phyloP scores from a whole-genome alignment of 2,797 vertebrate genomes.

The Macroramphosus scolopax region DNA sequence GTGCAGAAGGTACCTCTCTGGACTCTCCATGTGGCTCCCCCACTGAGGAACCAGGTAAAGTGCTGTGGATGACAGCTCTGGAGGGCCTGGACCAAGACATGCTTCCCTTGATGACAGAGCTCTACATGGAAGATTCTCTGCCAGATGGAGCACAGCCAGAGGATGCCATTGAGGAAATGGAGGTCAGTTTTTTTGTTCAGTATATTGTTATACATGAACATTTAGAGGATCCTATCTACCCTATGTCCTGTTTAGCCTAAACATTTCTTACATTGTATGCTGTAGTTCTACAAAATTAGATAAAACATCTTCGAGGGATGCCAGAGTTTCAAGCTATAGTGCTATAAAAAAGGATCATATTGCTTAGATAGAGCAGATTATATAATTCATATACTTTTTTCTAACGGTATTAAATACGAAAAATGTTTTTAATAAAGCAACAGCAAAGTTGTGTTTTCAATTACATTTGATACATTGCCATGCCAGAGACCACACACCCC shows the following conservation, averaged over 20 bases:
- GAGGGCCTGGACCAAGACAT: slow-evolving; percentile 54
- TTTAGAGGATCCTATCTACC: neutral
- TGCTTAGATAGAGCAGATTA: too few species aligned
- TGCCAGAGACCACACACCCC: neutral
- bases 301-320: slow-evolving; percentile 1
- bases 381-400: too few species aligned
- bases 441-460: neutral
- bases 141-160: slow-evolving; percentile 19
- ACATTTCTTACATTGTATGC: too few species aligned
- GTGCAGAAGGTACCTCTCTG: slow-evolving; percentile 28
- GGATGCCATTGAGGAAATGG: slow-evolving; percentile 36
- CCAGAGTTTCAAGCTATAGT: slow-evolving; percentile 1
- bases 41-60: slow-evolving; percentile 53
- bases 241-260: too few species aligned
- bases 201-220: neutral
- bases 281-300: neutral
- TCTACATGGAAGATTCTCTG: slow-evolving; percentile 50
- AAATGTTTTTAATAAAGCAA: too few species aligned
- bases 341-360: neutral
- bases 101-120: slow-evolving; percentile 31
- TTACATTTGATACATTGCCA: neutral
- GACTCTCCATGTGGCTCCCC: slow-evolving; percentile 49
- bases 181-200: slow-evolving; percentile 44
- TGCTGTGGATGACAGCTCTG: slow-evolving; percentile 48
- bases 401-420: too few species aligned